These are phyloP conservation scores for Melikaiella ostensackeni DNA, from an alignment of 2,888 invertebrate species.

Conservation along the genomic window DNA sequence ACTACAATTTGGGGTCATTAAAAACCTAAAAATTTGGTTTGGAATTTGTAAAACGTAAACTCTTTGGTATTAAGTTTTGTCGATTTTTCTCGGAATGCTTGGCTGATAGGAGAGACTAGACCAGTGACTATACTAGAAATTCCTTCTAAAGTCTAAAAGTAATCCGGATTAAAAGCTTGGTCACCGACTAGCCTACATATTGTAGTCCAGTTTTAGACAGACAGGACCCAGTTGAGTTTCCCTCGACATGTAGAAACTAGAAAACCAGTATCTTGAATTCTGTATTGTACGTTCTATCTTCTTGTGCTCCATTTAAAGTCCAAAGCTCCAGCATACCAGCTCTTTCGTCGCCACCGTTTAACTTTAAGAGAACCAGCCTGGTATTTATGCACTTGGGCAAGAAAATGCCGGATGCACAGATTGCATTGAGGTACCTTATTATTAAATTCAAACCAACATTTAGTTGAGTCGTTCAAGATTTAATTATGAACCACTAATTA, in stretches of 20 bases:
- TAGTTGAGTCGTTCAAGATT: constrained; percentile 29
- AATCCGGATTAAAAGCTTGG: constrained; percentile 56
- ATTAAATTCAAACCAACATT: constrained; percentile 39
- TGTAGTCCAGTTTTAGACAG: constrained; percentile 49
- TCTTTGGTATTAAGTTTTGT: not conserved
- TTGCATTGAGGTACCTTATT: constrained; percentile 34
- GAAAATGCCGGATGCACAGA: constrained; percentile 38
- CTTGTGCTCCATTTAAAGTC: constrained; percentile 35
- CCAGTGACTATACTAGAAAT: constrained; percentile 15
- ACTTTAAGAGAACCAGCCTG: constrained; percentile 29
- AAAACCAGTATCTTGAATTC: constrained; percentile 41
- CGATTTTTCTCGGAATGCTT: constrained; percentile 33
- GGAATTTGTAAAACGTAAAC: constrained; percentile 1
- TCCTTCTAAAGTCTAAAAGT: constrained; percentile 47
- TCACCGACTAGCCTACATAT: constrained; percentile 59
- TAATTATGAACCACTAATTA: constrained; percentile 29
- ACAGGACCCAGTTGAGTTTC: constrained; percentile 54
- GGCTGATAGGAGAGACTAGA: constrained; percentile 24
- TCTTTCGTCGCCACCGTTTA: constrained; percentile 29
- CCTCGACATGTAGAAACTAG: constrained; percentile 47
- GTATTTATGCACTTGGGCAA: constrained; percentile 40
- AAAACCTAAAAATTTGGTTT: not conserved
- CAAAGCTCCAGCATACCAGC: constrained; percentile 27
- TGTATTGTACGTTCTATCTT: constrained; percentile 35
- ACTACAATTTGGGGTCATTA: not conserved